Conservation (phyloP, 1,140 invertebrate species). For the Drosophila melanica region DNA sequence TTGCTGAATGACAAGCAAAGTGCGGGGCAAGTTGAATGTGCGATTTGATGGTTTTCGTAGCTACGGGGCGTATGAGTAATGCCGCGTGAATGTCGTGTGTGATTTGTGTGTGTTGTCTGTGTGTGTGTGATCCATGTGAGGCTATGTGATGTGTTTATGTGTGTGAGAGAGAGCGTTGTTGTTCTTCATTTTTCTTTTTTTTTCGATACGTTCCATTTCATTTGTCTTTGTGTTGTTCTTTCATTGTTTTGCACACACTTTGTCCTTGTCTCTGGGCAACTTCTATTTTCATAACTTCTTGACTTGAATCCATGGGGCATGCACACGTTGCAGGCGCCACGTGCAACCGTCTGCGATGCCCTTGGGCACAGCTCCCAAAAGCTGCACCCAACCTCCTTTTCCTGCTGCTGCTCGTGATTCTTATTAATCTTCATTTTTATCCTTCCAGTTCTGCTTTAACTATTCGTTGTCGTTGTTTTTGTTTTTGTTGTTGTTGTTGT, state of each 20-base stretch:
- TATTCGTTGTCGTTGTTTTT: conserved; percentile 29
- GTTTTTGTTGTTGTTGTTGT: conserved; percentile 32
- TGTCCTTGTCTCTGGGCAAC: conserved; percentile 52
- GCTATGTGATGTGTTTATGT: conserved; percentile 16
- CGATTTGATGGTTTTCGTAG: conserved; percentile 10
- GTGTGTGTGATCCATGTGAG: conserved; percentile 46
- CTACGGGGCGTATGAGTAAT: conserved; percentile 36
- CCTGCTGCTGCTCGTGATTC: conserved; percentile 37
- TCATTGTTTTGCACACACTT: conserved; percentile 39
- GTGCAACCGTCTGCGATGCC: conserved; percentile 30
- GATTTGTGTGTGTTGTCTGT: conserved; percentile 4
- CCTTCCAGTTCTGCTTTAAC: conserved; percentile 24
- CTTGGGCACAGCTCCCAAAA: conserved; percentile 7
- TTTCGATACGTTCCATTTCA: conserved; percentile 1
- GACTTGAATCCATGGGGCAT: conserved; percentile 47
- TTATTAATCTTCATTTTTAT: conserved; percentile 13
- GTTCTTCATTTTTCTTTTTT: background rate
- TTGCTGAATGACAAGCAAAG: conserved; percentile 79
- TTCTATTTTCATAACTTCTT: conserved; percentile 38
- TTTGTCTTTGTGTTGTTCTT: conserved; percentile 7
- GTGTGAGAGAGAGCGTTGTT: conserved; percentile 21
- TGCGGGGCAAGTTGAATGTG: conserved; percentile 57
- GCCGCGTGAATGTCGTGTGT: conserved; percentile 19
- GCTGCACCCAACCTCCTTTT: conserved; percentile 34
- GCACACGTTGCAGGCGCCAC: conserved; percentile 34